Evolutionary conservation across 1,140 invertebrate genomes (phyloP).

Genomic region (Himalopsyche phryganea): DNA sequence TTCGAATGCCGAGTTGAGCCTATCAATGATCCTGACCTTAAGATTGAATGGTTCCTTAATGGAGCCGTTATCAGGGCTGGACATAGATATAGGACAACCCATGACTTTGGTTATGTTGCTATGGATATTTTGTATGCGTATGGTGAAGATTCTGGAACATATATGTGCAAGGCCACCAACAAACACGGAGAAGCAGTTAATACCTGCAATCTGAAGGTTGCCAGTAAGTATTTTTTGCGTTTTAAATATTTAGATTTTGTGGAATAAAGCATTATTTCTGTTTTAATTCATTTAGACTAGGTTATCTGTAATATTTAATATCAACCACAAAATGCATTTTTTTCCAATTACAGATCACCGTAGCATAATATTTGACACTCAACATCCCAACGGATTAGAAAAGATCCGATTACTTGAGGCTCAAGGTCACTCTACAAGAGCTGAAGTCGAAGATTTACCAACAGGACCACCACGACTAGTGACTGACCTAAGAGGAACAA

Average conservation of each 20-base stretch:
- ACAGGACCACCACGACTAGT: slow-evolving; percentile 76
- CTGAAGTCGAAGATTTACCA: slow-evolving; percentile 77
- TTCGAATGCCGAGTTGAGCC: slow-evolving; percentile 94
- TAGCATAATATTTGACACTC: slow-evolving; percentile 84
- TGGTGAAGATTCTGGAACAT: slow-evolving; percentile 89
- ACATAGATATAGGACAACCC: slow-evolving; percentile 85
- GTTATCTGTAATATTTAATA: background rate
- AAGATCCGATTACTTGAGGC: slow-evolving; percentile 88
- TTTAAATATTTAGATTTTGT: slow-evolving; percentile 12
- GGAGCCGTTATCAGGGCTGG: slow-evolving; percentile 74
- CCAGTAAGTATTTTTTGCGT: slow-evolving; percentile 53
- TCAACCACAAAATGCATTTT: slow-evolving; percentile 2
- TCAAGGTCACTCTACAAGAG: slow-evolving; percentile 70
- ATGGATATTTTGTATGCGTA: slow-evolving; percentile 92
- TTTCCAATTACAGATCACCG: slow-evolving; percentile 60
- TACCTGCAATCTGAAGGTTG: slow-evolving; percentile 81
- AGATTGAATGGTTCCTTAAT: slow-evolving; percentile 95
- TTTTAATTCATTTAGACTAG: slow-evolving; percentile 1
- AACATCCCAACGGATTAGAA: slow-evolving; percentile 88
- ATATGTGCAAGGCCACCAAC: slow-evolving; percentile 93
- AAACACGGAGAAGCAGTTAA: slow-evolving; percentile 88
- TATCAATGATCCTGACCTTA: slow-evolving; percentile 90
- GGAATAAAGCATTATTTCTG: no score
- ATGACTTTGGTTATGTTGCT: slow-evolving; percentile 95
- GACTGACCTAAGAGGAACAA: slow-evolving; percentile 78